Base-by-base conservation (phyloP, 1,140 invertebrate genomes). In the Heliconius nattereri region DNA sequence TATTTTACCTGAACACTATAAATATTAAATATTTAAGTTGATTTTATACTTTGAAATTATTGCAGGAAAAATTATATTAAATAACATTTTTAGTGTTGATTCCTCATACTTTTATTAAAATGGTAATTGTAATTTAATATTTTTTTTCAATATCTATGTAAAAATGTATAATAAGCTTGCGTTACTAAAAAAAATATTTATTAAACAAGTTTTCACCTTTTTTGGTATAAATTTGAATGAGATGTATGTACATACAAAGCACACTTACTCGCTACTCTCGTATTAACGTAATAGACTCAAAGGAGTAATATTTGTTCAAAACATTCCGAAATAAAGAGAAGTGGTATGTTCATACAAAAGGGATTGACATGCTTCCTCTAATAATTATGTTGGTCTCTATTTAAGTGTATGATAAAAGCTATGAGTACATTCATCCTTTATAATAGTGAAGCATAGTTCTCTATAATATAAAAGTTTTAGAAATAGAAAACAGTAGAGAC, bases 261-360 rank as follows among this genome's bases (percentile, higher is more conserved):
- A 85, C 74, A 80, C 75, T 79, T 75, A 79, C 79, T 82, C 81
- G 81, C 76, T 81, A 86, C 79, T 83, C 83, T 85, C 78, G 82
- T 82, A 82, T 86, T 86, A 85, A 81, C 80, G 81, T 83, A 81
- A 85, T 87, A 82, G 78, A 85, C 82, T 86, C 76, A 85, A 83
- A 85, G 81, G 75, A 85, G 81, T 85, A 82, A 85, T 89, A 85
- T 90, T 89, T 89, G 84, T 84, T 85, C 84, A 87, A 83, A 83
- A 84, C 88, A 88, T 90, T 89, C 85, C 88, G 66, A 85, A 83
- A 84, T 84, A 86, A 86, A 87, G 78, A 83, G 81, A 82, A 83
- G 81, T 83, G 85, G 84, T 80, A 78, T 84, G 81, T 78, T 85
- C 85, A 81, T 75, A 81, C 81, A 85, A 84, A 82, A 73, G 81